phyloP scores from a whole-genome alignment of 2,113 vertebrate genomes.

The Sciurus niger region DNA sequence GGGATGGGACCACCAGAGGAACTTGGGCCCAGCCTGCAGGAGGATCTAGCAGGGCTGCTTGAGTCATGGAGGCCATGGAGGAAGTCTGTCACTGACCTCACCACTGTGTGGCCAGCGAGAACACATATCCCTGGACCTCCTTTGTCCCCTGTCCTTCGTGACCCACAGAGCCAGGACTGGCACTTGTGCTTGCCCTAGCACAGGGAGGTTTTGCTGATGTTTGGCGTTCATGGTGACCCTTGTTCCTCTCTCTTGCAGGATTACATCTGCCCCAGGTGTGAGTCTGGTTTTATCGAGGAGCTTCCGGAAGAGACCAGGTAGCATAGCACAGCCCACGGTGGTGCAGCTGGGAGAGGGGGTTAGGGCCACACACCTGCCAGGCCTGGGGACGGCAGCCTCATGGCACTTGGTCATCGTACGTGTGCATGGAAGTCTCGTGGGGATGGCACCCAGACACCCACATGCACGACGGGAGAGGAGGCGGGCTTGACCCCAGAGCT shows the following conservation, averaged over 20 bases:
- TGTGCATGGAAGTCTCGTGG: too few relatives aligned
- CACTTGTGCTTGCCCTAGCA: not conserved
- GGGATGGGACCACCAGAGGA: not conserved
- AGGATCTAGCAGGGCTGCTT: too few relatives aligned
- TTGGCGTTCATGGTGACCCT: not conserved
- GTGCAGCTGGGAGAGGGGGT: not conserved
- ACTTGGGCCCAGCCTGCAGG: too few relatives aligned
- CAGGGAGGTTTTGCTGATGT: not conserved
- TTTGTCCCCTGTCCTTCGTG: too few relatives aligned
- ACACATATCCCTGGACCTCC: too few relatives aligned
- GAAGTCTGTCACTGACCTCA: not conserved
- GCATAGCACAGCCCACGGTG: conserved; percentile 74
- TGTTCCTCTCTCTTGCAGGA: conserved; percentile 88
- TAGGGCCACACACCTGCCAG: not conserved
- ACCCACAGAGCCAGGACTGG: too few relatives aligned
- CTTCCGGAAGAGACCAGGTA: conserved; percentile 96
- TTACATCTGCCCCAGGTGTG: conserved; percentile 96
- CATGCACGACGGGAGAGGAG: not conserved
- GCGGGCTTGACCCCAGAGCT: not conserved
- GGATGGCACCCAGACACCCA: not conserved
- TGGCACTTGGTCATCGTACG: not conserved
- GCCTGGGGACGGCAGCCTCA: too few relatives aligned
- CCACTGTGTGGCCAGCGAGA: too few relatives aligned
- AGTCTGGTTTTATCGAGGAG: conserved; percentile 98
- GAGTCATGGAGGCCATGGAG: too few relatives aligned